Base-by-base conservation (phyloP, 64 coral and sea anemone genomes). In the Montipora capricornis region DNA sequence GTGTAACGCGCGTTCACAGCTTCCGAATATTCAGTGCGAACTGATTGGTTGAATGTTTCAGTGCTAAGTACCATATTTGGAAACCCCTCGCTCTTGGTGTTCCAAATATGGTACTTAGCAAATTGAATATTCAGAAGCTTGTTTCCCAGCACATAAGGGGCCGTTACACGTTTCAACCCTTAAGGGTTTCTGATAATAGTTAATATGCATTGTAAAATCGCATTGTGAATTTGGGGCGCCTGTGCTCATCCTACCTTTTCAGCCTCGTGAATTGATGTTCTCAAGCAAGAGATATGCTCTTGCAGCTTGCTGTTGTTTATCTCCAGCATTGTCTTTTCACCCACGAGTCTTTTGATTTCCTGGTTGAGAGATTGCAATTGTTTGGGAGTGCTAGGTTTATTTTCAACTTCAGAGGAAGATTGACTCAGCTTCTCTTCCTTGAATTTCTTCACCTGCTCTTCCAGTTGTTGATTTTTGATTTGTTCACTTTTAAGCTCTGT, bases 401-500 rank as follows among this genome's bases (percentile, higher is more conserved):
- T 16, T 11, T 50, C 64, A 49, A 4, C 22, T 12, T 22, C 44
- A 20, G 66, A 6, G 0, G 47, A 86, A 20, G 62, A 48, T 67
- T 71, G 62, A 86, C 49, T 86, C 20, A 22, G 17, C 14, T 22
- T 71, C 10, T 19, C 61, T 20, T 71, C 47, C 82, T 50, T 86
- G 11, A 86, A 17, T 7, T 86, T 86, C 11, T 17, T 15, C 82
- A 86, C 2, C 37, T 73, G 44, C 29, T 71, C 82, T 19, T 86
- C 66, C 4, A 86, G 66, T 70, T 86, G 66, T 46, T 70, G 68
- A 71, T 20, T 71, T 48, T 86, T 86, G 44, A 47, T 20, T 20
- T 71, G 82, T 24, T 86, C 82, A 86, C 68, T 71, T 17, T 86
- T 85, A 8, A 92, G 69, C 44, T 93, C 82, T 47, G 15, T 26